Evolutionary conservation across 64 coral and sea anemone species (phyloP).

Genomic region (Montipora sp.): DNA sequence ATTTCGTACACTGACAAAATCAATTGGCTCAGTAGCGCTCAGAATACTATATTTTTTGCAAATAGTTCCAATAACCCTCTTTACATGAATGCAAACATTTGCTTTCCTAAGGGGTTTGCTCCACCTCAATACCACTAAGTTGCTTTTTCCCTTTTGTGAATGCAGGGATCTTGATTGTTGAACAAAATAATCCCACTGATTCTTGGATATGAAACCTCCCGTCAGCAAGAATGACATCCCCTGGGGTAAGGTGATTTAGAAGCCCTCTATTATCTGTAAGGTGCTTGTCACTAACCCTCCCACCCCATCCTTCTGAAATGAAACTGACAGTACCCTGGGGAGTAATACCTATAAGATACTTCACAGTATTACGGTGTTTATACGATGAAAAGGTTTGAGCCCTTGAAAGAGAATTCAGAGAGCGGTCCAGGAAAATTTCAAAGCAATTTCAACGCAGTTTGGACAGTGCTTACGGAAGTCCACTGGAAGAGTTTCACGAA

Average conservation of each 20-base stretch:
- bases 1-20: slow-evolving; percentile 54
- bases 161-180: slow-evolving; percentile 57
- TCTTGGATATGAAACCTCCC: slow-evolving; percentile 21
- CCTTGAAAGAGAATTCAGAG: not conserved
- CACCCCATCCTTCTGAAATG: not conserved
- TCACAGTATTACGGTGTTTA: not conserved
- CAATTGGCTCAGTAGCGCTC: slow-evolving; percentile 66
- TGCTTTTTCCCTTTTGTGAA: slow-evolving; percentile 44
- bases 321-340: not conserved
- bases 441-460: not conserved
- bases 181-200: slow-evolving; percentile 5
- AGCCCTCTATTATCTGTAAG: not conserved
- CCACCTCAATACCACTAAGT: slow-evolving; percentile 21
- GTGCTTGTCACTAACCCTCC: not conserved
- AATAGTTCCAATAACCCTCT: slow-evolving; percentile 12
- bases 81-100: slow-evolving; percentile 13
- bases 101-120: slow-evolving; percentile 13
- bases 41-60: not conserved
- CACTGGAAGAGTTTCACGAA: not conserved
- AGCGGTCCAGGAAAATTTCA: not conserved
- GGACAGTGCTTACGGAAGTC: not conserved
- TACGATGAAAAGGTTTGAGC: not conserved
- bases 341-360: not conserved
- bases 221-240: slow-evolving; percentile 33
- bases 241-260: not conserved